Conservation (phyloP, 2,888 invertebrate genomes). For the Linnaemya tessellans region DNA sequence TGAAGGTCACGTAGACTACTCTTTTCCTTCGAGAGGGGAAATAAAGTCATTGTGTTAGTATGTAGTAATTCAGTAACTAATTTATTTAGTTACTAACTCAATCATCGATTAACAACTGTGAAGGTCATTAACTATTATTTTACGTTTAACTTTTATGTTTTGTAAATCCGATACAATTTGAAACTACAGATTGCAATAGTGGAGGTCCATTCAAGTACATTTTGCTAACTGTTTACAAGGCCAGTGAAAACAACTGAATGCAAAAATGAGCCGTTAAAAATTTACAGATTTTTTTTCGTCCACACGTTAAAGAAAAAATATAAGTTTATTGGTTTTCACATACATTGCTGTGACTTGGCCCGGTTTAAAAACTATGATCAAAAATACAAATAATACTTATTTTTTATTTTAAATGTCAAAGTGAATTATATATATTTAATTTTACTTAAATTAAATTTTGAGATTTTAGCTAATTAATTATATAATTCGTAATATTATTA, state of each 20-base stretch:
- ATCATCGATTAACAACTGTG: slow-evolving; percentile 66
- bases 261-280: slow-evolving; percentile 75
- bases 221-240: slow-evolving; percentile 73
- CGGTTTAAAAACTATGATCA: not conserved
- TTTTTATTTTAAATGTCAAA: no score
- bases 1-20: slow-evolving; percentile 14
- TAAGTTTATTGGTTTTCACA: not conserved
- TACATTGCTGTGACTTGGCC: slow-evolving; percentile 29
- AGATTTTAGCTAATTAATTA: no score
- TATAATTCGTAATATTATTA: no score
- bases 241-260: slow-evolving; percentile 75
- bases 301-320: not conserved
- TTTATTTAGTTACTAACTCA: slow-evolving; percentile 45
- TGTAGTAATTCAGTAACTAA: slow-evolving; percentile 25
- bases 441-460: no score
- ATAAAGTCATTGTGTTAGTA: slow-evolving; percentile 29
- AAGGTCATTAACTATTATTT: slow-evolving; percentile 54
- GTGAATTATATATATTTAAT: no score
- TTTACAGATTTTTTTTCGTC: slow-evolving; percentile 41
- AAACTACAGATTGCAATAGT: slow-evolving; percentile 29
- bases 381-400: not conserved
- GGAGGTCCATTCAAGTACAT: slow-evolving; percentile 37
- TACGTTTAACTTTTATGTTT: slow-evolving; percentile 1
- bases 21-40: slow-evolving; percentile 47
- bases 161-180: slow-evolving; percentile 31